These are phyloP conservation scores for Eulacestoma nigropectus DNA, from an alignment of 2,113 vertebrate species.

Conservation along the genomic window DNA sequence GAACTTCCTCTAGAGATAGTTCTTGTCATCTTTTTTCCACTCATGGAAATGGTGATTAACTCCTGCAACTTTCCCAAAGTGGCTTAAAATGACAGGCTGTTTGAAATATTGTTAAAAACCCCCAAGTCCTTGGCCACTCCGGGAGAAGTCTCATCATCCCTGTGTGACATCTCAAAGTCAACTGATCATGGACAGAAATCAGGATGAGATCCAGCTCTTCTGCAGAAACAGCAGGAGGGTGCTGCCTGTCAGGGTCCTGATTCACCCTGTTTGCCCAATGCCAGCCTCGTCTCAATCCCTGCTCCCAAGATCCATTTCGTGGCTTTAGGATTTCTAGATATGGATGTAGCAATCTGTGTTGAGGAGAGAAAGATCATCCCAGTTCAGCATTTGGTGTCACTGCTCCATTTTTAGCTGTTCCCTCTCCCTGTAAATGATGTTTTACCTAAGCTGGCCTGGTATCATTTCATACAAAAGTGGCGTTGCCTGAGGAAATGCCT, in stretches of 20 bases:
- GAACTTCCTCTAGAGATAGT: neutral
- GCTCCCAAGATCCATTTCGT: neutral
- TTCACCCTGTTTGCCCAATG: neutral
- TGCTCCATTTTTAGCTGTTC: neutral
- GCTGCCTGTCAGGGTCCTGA: neutral
- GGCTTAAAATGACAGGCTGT: neutral
- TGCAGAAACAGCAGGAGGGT: neutral
- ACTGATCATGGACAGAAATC: neutral
- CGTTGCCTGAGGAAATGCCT: neutral
- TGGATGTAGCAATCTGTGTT: neutral
- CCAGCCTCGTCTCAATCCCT: neutral
- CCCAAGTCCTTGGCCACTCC: neutral
- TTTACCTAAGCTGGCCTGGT: neutral
- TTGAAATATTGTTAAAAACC: neutral
- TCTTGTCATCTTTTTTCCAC: neutral
- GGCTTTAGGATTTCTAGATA: neutral
- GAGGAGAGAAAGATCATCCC: neutral
- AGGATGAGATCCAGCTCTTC: neutral
- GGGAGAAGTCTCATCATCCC: neutral
- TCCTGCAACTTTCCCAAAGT: neutral
- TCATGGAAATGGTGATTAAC: neutral
- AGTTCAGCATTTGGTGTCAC: neutral
- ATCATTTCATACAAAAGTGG: accelerated
- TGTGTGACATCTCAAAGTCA: neutral
- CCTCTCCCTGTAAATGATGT: neutral